Percentiles rank a stretch among this genome's conserved stretches.
These are phyloP conservation scores for Sanderia malayensis DNA, from an alignment of 30 jellyfish, hydroid and myxozoan genomes.

Conservation along the genomic window DNA sequence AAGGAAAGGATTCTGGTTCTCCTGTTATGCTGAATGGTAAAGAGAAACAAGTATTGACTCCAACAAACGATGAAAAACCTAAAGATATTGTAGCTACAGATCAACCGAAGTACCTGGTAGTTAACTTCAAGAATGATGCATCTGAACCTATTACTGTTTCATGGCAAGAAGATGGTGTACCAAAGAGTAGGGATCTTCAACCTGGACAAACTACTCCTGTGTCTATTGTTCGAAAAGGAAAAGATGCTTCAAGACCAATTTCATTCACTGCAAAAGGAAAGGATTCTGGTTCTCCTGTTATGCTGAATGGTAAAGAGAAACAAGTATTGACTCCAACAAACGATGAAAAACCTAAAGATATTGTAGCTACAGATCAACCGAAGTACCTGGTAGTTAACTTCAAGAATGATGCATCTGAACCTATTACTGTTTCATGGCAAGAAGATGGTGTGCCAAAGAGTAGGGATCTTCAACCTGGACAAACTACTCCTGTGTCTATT, in stretches of 20 bases:
- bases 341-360: not conserved
- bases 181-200: not conserved
- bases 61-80: not conserved
- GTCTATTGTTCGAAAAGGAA: not conserved
- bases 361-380: constrained; percentile 11
- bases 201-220: not conserved
- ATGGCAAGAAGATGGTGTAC: constrained; percentile 21
- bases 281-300: not conserved
- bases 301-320: constrained; percentile 14
- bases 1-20: not conserved
- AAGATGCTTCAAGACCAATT: not conserved
- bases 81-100: constrained; percentile 7
- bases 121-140: constrained; percentile 17
- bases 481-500: not conserved
- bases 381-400: constrained; percentile 5
- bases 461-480: constrained; percentile 8
- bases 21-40: constrained; percentile 21
- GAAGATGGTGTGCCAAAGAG: constrained; percentile 8
- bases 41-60: not conserved
- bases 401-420: constrained; percentile 23
- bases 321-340: not conserved
- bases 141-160: constrained; percentile 9
- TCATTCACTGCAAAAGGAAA: constrained; percentile 16
- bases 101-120: constrained; percentile 16
- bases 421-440: constrained; percentile 12